Base-by-base conservation (phyloP, 2,113 vertebrate species). In the Pterocles gutturalis region DNA sequence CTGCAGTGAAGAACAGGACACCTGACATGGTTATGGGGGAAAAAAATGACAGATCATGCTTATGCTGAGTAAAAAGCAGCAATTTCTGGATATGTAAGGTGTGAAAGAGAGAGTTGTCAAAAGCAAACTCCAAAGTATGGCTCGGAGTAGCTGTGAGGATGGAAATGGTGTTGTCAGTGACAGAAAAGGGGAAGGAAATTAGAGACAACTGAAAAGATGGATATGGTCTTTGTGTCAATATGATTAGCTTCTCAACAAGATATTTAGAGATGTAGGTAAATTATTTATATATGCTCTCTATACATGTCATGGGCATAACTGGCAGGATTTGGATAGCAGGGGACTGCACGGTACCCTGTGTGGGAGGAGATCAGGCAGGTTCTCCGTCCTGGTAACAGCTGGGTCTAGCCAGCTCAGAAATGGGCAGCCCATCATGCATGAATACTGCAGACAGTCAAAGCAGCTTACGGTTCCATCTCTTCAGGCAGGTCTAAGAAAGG, bases 11-110 rank as follows among this genome's bases (percentile, higher is more conserved):
- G 36, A 87, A 28, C n/a, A 70, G 25, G 46, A 34, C 15, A 43
- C 3, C 2, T 9, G 2, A 13, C 43, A 20, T 21, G 34, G 13
- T 82, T 67, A 4, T 12, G 11, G 4, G 17, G 22, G 0, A 0
- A 17, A 6, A 10, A 36, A 48, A 60, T 4, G 25, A 20, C 20
- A 66, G 17, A 4, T 21, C 13, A 14, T 1, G 2, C 12, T 67
- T 43, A 19, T 13, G 20, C 26, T 76, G 70, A 64, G 34, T 46
- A 53, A 91, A 84, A 88, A 33, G 31, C 55, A 75, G 21, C 25
- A 82, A 64, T 7, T 46, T 85, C 29, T 64, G 48, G 18, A 21
- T 51, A 5, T 7, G 3, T 7, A 29, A 82, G 15, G 29, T 22
- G 38, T 0, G 2, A 51, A 24, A 57, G 60, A 81, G 11, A 33